Evolutionary conservation across 1,140 invertebrate species (phyloP).

Genomic region (Calephelis virginiensis): DNA sequence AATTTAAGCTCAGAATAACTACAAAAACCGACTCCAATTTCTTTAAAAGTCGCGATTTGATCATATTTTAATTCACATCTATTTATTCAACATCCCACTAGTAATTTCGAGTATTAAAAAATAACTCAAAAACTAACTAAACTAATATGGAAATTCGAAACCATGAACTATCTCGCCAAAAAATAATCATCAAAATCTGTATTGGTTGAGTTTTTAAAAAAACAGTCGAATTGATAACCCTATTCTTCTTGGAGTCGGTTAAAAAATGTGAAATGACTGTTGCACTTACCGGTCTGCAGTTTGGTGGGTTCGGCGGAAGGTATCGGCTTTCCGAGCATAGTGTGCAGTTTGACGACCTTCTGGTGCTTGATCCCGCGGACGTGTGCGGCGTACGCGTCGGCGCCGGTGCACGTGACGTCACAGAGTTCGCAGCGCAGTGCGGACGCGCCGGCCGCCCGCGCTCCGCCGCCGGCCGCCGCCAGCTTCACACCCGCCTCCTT

Average conservation of each 20-base stretch:
- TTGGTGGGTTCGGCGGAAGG: constrained; percentile 96
- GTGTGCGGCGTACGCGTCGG: constrained; percentile 98
- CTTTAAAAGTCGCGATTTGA: background rate
- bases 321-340: constrained; percentile 97
- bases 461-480: constrained; percentile 76
- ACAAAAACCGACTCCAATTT: no score
- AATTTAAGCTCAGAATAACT: no score
- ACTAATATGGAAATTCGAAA: no score
- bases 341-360: constrained; percentile 97
- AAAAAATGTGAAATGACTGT: background rate
- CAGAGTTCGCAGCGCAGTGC: constrained; percentile 94
- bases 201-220: no score
- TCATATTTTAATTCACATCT: no score
- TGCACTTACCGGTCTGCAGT: constrained; percentile 72
- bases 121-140: no score
- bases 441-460: constrained; percentile 78
- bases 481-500: constrained; percentile 95
- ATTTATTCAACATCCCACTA: no score
- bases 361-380: constrained; percentile 98
- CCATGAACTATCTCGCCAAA: no score
- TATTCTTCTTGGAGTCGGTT: no score
- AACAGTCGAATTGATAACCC: no score
- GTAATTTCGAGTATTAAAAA: no score
- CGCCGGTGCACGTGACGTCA: constrained; percentile 98
- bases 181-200: no score